Percentiles rank a stretch among this genome's conserved stretches.
Evolutionary conservation across 2,113 vertebrate genomes (phyloP).

Genomic region (Calyptomena viridis): DNA sequence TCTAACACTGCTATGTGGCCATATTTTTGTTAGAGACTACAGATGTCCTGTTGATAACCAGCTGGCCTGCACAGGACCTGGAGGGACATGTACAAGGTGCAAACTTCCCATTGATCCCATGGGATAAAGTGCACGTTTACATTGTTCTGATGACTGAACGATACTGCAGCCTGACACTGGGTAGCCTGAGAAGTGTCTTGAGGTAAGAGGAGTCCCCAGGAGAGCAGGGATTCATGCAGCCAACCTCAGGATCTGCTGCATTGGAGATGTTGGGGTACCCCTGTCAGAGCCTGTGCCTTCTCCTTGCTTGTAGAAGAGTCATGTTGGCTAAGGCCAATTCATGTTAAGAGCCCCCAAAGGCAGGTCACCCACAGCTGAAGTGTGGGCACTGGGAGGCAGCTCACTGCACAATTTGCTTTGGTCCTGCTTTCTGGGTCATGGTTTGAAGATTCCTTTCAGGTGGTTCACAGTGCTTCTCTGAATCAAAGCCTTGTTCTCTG

Average conservation of each 20-base stretch:
- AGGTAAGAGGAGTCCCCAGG: neutral
- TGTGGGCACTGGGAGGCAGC: accelerated
- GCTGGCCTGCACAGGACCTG: neutral
- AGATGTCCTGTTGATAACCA: neutral
- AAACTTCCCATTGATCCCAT: neutral
- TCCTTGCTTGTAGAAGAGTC: accelerated
- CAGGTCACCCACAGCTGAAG: neutral
- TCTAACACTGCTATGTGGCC: neutral
- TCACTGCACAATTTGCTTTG: neutral
- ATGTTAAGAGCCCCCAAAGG: neutral
- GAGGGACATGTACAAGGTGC: neutral
- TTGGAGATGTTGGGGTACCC: neutral
- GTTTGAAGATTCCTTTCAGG: neutral
- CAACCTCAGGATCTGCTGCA: neutral
- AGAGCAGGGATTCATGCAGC: neutral
- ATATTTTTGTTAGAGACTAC: neutral
- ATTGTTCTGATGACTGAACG: neutral
- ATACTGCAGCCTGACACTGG: neutral
- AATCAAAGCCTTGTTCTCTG: neutral
- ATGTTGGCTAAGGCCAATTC: neutral
- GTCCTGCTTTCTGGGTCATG: neutral
- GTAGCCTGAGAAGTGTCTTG: neutral
- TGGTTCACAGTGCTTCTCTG: neutral
- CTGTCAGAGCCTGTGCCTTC: neutral
- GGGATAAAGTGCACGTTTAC: neutral